Percentiles rank a stretch among this genome's conserved stretches.
Evolutionary conservation across 2,888 invertebrate species (phyloP).

Genomic region (Prosopocoilus inquinatus): DNA sequence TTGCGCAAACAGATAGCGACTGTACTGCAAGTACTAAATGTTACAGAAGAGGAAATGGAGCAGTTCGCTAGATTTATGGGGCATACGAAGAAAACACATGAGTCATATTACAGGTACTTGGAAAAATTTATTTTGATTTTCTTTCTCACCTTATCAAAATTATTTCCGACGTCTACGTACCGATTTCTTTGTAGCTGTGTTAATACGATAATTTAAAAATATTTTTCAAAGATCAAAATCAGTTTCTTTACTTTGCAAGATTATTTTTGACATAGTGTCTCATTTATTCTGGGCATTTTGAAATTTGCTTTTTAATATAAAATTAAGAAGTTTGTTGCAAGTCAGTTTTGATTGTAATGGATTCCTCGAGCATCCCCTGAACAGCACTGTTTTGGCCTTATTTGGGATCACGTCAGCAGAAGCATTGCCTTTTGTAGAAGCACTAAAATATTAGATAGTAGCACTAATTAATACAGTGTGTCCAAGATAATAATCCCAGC

Average conservation of each 20-base stretch:
- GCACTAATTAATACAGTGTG: too few species aligned
- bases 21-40: conserved; percentile 25
- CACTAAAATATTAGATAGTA: too few species aligned
- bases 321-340: too few species aligned
- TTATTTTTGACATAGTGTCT: not conserved
- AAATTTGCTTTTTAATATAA: too few species aligned
- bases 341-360: too few species aligned
- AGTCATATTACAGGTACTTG: conserved; percentile 25
- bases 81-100: conserved; percentile 31
- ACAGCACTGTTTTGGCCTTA: too few species aligned
- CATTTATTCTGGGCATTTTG: too few species aligned
- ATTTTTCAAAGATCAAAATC: not conserved
- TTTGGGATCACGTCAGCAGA: too few species aligned
- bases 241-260: not conserved
- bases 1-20: conserved; percentile 31
- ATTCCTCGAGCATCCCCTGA: too few species aligned
- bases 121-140: not conserved
- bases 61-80: conserved; percentile 34
- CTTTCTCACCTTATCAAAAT: not conserved
- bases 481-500: too few species aligned
- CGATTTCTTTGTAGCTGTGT: not conserved
- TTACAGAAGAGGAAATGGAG: conserved; percentile 29
- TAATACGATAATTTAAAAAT: not conserved
- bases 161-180: too few species aligned
- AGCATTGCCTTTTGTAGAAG: too few species aligned